A percentile compares a stretch with the other conserved stretches of the same genome.
phyloP scores from a whole-genome alignment of 2,113 vertebrate genomes.

The Salvelinus namaycush region DNA sequence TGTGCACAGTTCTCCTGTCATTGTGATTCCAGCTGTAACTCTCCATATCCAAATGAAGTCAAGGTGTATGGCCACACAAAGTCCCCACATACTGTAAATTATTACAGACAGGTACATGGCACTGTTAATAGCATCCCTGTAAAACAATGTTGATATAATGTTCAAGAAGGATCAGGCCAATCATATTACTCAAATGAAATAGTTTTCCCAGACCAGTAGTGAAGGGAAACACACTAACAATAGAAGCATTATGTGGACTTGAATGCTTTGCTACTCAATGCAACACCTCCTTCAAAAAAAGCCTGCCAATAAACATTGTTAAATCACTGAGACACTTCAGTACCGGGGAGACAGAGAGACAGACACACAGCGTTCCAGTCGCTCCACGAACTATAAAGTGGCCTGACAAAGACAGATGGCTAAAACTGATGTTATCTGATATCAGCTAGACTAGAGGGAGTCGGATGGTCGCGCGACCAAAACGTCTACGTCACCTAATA shows the following conservation, averaged over 20 bases:
- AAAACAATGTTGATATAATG: too few relatives aligned
- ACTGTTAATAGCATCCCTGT: not conserved
- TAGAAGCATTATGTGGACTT: not conserved
- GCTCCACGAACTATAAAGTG: not conserved
- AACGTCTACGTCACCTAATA: not conserved
- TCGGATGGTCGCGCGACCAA: not conserved
- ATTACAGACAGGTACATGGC: too few relatives aligned
- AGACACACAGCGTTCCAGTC: not conserved
- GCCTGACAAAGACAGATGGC: not conserved
- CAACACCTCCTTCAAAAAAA: not conserved
- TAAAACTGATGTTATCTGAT: not conserved
- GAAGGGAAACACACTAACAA: too few relatives aligned
- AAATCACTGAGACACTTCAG: not conserved
- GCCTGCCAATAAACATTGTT: not conserved
- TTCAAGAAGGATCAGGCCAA: too few relatives aligned
- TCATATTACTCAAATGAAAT: not conserved
- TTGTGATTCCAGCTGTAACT: not conserved
- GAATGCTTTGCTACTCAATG: not conserved
- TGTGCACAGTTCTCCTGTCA: not conserved
- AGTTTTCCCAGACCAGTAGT: not conserved
- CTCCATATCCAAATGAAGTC: not conserved
- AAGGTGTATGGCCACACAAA: not conserved
- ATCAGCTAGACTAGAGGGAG: slow-evolving; percentile 28
- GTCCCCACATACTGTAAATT: not conserved
- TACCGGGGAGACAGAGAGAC: not conserved